Base-by-base conservation (phyloP, 2,797 vertebrate genomes). In the Gymnothorax javanicus region DNA sequence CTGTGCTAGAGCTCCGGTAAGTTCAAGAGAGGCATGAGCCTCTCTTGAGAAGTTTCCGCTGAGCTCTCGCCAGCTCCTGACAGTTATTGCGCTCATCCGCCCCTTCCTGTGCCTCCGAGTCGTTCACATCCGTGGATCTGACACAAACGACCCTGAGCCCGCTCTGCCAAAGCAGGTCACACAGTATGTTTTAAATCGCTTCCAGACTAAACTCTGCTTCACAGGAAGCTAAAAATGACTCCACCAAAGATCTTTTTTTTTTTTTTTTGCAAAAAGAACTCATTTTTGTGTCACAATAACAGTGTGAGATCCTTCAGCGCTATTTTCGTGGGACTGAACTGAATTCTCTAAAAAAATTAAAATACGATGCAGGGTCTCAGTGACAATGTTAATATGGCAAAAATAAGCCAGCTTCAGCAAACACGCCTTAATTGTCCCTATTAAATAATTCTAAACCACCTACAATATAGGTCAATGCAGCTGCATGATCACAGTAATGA, bases 121-220 rank as follows among this genome's bases (percentile, higher is more conserved):
- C 43, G 89, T 92, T 94, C 94, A 94, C 93, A 95, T 95, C 94
- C 95, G 50, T 91, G 91, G 81, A 67, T 50, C 90, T 94, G 94
- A 96, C 94, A 93, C 91, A 69, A 79, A 88, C 88, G 92, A 94
- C 94, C 95, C 93, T 88, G 0, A 90, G 93, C 91, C 92, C 27
- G 91, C 20, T 6, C 87, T 94, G 91, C 92, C 90, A 91, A 91
- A 69, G 87, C 89, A 90, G 95, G 94, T 95, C 95, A 94, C 95
- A 94, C 91, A 93, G 91, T 90, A 90, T 83, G 89, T 91, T 92
- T 92, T 87, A 93, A 95, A 95, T 95, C 94, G 93, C 91, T 95
- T 92, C 94, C 94, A 95, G 94, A 93, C 27, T 77, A 25, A 79
- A 57, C 59, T 69, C 54, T 23, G 54, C 58, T 84, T 84, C 50